phyloP scores from a whole-genome alignment of 2,113 vertebrate species.

The Prietella phreatophila region DNA sequence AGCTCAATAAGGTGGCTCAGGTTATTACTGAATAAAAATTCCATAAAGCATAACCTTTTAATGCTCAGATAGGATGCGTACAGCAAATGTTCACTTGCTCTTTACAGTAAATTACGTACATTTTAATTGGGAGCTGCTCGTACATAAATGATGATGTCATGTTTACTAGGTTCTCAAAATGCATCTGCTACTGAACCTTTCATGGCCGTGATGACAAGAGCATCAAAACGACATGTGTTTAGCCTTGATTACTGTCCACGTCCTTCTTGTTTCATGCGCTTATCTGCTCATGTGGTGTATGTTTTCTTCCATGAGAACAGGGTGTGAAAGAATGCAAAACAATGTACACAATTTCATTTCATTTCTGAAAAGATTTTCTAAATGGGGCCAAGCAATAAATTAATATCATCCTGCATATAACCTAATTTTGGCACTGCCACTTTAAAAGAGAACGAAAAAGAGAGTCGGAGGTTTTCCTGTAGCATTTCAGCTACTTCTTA shows the following conservation, averaged over 20 bases:
- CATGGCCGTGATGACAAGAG: constrained; percentile 15
- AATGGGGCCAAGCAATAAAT: not conserved
- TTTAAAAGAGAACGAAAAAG: not conserved
- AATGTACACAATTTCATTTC: constrained; percentile 16
- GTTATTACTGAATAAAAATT: not conserved
- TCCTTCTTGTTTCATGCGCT: constrained; percentile 19
- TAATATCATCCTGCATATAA: not conserved
- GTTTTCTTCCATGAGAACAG: constrained; percentile 5
- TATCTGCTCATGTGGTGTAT: constrained; percentile 38
- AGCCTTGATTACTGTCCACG: constrained; percentile 24
- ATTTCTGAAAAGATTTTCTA: not conserved
- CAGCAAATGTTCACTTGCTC: constrained; percentile 2
- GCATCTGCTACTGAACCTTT: constrained; percentile 26
- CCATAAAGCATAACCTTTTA: constrained; percentile 9
- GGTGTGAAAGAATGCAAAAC: constrained; percentile 6
- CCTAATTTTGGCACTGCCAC: not conserved
- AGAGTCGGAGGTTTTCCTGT: not conserved
- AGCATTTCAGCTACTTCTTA: not conserved
- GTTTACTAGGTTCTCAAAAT: constrained; percentile 35
- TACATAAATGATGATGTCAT: constrained; percentile 40
- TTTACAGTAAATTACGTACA: constrained; percentile 41
- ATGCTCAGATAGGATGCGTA: not conserved
- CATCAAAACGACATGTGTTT: constrained; percentile 49
- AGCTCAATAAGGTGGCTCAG: not conserved
- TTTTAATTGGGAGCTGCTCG: constrained; percentile 31